These are phyloP conservation scores for Machaerirhynchus nigripectus DNA, from an alignment of 2,113 vertebrate species.

Conservation along the genomic window DNA sequence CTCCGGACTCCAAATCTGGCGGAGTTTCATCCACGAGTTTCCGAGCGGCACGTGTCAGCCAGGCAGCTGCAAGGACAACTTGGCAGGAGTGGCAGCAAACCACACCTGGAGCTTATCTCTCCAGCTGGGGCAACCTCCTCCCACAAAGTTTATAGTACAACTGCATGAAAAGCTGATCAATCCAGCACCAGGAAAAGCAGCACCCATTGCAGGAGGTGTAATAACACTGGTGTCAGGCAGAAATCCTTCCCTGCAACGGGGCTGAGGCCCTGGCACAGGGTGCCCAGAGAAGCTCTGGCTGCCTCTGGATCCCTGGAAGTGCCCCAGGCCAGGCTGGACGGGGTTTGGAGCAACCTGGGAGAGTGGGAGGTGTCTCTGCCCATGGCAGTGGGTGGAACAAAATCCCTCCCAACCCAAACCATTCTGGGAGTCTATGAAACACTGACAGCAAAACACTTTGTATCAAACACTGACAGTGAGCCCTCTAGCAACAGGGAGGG, in stretches of 20 bases:
- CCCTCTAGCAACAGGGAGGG: not conserved
- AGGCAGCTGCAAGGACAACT: not conserved
- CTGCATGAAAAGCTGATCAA: not conserved
- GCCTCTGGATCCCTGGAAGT: not conserved
- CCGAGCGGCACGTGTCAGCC: not conserved
- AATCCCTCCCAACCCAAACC: not conserved
- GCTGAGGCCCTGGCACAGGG: not conserved
- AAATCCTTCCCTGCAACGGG: accelerated
- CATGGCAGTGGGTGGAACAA: not conserved
- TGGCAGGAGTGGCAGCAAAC: not conserved
- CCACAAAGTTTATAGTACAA: not conserved
- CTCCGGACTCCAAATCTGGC: not conserved
- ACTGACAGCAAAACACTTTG: not conserved
- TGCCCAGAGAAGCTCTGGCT: not conserved
- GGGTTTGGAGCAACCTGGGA: not conserved
- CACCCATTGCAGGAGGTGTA: not conserved
- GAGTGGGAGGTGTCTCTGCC: not conserved
- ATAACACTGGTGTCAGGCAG: not conserved
- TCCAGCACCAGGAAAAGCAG: not conserved
- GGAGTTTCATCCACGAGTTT: not conserved
- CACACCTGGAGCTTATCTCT: not conserved
- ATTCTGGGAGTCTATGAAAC: not conserved
- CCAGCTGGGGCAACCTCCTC: slow-evolving; percentile 11
- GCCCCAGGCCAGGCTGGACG: accelerated
- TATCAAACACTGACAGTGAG: not conserved